phyloP scores from a whole-genome alignment of 1,140 invertebrate genomes.

The Antheraea pernyi region DNA sequence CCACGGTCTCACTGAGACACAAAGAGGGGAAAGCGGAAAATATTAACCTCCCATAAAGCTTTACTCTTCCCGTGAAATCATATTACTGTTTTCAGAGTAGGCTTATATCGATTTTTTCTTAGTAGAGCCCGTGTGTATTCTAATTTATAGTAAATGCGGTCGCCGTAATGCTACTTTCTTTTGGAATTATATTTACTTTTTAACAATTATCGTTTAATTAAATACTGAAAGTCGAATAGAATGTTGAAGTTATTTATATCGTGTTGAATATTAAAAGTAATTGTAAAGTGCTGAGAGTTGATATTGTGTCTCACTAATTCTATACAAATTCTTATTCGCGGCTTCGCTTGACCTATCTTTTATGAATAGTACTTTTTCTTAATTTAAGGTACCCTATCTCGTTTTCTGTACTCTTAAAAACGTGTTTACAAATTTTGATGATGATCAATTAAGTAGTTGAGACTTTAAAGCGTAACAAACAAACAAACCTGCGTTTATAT shows the following conservation, averaged over 20 bases:
- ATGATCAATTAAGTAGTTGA: no score
- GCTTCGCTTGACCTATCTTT: no score
- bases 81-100: constrained; percentile 24
- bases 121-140: constrained; percentile 20
- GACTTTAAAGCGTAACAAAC: no score
- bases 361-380: no score
- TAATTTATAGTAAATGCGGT: constrained; percentile 19
- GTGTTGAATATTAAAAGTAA: neutral
- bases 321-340: no score
- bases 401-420: no score
- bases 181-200: neutral
- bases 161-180: neutral
- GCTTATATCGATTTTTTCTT: constrained; percentile 33
- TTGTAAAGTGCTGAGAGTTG: no score
- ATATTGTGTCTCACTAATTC: no score
- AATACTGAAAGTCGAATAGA: neutral
- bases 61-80: constrained; percentile 25
- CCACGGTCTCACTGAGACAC: constrained; percentile 11
- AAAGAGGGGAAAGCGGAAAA: constrained; percentile 14
- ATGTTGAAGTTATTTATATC: neutral
- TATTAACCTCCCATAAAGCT: constrained; percentile 16
- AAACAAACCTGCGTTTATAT: no score
- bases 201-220: neutral
- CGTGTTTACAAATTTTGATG: no score
- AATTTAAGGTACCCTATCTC: no score